Evolutionary conservation across 2,113 vertebrate genomes (phyloP).

Genomic region (Gallinago media): DNA sequence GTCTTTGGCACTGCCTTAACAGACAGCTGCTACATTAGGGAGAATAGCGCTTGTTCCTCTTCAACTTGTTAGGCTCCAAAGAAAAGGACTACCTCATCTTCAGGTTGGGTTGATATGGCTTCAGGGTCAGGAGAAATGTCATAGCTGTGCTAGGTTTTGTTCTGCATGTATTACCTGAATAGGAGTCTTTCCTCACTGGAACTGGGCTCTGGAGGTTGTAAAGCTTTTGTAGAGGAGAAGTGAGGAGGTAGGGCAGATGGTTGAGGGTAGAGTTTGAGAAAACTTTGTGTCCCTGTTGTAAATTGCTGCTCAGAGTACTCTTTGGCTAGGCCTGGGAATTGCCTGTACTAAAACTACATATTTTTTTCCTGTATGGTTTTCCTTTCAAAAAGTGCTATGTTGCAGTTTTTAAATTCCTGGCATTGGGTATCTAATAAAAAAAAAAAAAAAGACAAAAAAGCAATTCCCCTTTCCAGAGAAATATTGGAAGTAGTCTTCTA

Average conservation of each 20-base stretch:
- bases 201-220: background rate
- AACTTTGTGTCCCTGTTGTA: background rate
- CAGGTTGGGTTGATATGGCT: background rate
- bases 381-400: background rate
- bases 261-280: background rate
- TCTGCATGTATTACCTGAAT: background rate
- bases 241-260: background rate
- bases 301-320: slow-evolving; percentile 16
- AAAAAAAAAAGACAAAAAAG: background rate
- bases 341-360: background rate
- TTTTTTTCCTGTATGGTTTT: background rate
- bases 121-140: background rate
- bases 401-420: background rate
- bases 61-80: slow-evolving; percentile 30
- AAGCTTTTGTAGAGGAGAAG: background rate
- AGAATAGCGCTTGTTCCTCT: background rate
- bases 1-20: background rate
- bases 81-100: slow-evolving; percentile 64
- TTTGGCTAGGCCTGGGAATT: background rate
- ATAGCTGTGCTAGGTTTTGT: background rate
- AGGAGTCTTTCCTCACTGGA: background rate
- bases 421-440: background rate
- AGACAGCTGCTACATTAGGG: background rate
- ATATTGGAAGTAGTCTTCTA: background rate
- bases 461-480: background rate